Percentiles rank a stretch among this genome's conserved stretches.
Evolutionary conservation across 2,113 vertebrate species (phyloP).

Genomic region (Himantopus leucocephalus): DNA sequence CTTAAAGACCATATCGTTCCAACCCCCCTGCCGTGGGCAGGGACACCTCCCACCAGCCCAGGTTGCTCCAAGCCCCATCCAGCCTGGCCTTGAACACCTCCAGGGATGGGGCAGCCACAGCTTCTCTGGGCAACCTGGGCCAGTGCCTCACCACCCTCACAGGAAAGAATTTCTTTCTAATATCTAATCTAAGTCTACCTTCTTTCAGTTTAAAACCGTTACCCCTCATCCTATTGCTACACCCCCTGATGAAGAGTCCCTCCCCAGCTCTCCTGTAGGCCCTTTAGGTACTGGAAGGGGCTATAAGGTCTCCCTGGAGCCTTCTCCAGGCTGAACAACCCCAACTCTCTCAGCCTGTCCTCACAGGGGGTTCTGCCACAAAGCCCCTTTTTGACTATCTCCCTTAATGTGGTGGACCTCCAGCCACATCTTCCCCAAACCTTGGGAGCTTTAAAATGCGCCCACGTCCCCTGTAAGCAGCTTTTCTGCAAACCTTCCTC

Average conservation of each 20-base stretch:
- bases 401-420: accelerated
- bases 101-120: background rate
- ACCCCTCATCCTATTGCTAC: background rate
- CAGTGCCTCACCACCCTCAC: background rate
- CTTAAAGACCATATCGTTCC: background rate
- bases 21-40: background rate
- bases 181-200: background rate
- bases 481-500: background rate
- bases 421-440: accelerated
- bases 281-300: background rate
- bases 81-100: background rate
- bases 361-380: background rate
- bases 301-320: background rate
- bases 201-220: background rate
- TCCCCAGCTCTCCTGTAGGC: background rate
- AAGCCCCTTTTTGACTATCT: background rate
- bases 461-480: too few species aligned
- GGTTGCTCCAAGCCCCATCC: background rate
- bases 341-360: background rate
- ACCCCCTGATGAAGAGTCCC: background rate
- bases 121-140: background rate
- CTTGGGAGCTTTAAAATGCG: background rate
- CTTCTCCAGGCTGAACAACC: background rate
- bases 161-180: background rate
- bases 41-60: background rate